Percentiles rank a stretch among this genome's conserved stretches.
Evolutionary conservation across 2,888 invertebrate genomes (phyloP).

Genomic region (Sepioteuthis lessoniana): DNA sequence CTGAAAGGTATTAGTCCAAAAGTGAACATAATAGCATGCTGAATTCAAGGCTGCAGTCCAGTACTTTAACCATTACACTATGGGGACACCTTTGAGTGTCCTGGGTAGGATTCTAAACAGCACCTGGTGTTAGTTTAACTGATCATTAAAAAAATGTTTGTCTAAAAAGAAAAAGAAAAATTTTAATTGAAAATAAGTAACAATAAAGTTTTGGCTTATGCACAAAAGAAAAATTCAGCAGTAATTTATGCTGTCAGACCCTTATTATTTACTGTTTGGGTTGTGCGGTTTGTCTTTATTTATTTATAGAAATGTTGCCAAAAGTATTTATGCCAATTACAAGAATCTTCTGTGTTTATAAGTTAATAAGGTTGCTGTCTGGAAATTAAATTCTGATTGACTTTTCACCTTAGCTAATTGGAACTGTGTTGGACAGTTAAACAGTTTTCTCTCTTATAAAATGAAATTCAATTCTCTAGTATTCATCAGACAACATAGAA

Average conservation of each 20-base stretch:
- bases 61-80: too few species aligned
- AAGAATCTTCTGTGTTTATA: neutral
- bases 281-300: neutral
- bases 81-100: too few species aligned
- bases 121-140: too few species aligned
- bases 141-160: too few species aligned
- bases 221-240: neutral
- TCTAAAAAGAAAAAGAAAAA: neutral
- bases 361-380: constrained; percentile 33
- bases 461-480: neutral
- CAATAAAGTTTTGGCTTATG: neutral
- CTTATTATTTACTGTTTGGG: neutral
- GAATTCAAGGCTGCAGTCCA: too few species aligned
- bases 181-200: neutral
- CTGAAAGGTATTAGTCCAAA: too few species aligned
- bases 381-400: constrained; percentile 7
- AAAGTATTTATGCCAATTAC: constrained; percentile 16
- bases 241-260: neutral
- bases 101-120: too few species aligned
- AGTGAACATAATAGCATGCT: too few species aligned
- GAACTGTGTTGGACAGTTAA: neutral
- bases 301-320: neutral
- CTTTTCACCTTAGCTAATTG: neutral
- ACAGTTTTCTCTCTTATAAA: neutral
- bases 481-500: too few species aligned